Conservation (phyloP, 2,888 invertebrate genomes). For the Gnatocerus cornutus region DNA sequence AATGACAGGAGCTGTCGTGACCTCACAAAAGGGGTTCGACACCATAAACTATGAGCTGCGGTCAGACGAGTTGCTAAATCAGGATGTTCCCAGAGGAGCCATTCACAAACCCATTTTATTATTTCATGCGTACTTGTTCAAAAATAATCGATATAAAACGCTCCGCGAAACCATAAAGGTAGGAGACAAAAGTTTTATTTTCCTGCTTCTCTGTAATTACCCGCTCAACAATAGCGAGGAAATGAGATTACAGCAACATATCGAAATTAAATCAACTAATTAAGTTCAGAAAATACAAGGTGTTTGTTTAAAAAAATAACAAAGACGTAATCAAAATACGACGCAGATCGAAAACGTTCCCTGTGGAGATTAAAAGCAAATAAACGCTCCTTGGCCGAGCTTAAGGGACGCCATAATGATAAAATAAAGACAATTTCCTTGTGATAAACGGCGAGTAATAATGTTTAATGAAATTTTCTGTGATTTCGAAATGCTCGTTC, state of each 20-base stretch:
- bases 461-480: conserved; percentile 41
- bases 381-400: conserved; percentile 49
- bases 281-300: conserved; percentile 27
- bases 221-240: conserved; percentile 10
- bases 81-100: conserved; percentile 18
- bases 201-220: conserved; percentile 25
- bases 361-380: conserved; percentile 53
- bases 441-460: conserved; percentile 48
- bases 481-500: conserved; percentile 13
- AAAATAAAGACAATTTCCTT: conserved; percentile 43
- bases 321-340: conserved; percentile 48
- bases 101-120: conserved; percentile 14
- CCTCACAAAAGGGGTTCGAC: conserved; percentile 13
- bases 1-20: not conserved
- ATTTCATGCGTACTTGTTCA: conserved; percentile 22
- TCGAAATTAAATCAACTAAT: conserved; percentile 51
- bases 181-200: conserved; percentile 22
- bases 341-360: conserved; percentile 47
- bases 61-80: conserved; percentile 28
- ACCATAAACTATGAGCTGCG: conserved; percentile 28
- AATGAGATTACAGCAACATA: conserved; percentile 48
- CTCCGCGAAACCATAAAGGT: too few species aligned
- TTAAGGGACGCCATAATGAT: conserved; percentile 46
- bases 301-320: conserved; percentile 42
- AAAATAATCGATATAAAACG: conserved; percentile 26